Evolutionary conservation across 2,113 vertebrate genomes (phyloP), one percentile per base, ranked within the genome.

Genomic region (Melanerpes aurifrons): DNA sequence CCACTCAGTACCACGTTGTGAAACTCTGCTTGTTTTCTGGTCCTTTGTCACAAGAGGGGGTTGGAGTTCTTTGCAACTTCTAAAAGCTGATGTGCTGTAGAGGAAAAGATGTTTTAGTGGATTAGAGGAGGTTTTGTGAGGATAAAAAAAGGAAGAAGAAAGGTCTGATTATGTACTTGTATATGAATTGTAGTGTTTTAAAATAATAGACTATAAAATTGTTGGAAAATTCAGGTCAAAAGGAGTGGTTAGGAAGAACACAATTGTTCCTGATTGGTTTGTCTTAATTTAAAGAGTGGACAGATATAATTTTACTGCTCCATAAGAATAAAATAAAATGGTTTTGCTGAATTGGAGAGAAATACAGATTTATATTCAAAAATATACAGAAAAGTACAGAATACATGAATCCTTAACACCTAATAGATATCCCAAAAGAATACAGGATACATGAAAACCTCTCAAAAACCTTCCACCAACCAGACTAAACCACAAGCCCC

Each of bases 31-130:
- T 87, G 89, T 24, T 57, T 95, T 96, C 89, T 90, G 67, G 37
- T 61, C 6, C 2, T 64, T 76, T 73, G 82, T 91, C 98, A 97
- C 96, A 91, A 98, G 98, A 97, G 97, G 97, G 97, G 25, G 97
- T 24, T 87, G 92, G 88, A 95, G 97, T 18, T 85, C 96, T 96
- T 94, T 59, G 40, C 59, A 77, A 67, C 26, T 64, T 26, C 4
- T 59, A 35, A 43, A 69, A 64, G 10, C 8, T 45, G 32, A 26
- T 8, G 14, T 20, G 61, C 8, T 0, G 0, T 18, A 35, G 45
- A n/a, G 14, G 13, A 53, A 29, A 15, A 1, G 1, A 3, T 64
- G 20, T 14, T 80, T 26, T 31, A 6, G 11, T 21, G 75, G 13
- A 4, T 40, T 54, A 10, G 12, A 8, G 28, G 4, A 3, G 9